Evolutionary conservation across 2,888 invertebrate genomes (phyloP).

Genomic region (Heteromyza rotundicornis): DNA sequence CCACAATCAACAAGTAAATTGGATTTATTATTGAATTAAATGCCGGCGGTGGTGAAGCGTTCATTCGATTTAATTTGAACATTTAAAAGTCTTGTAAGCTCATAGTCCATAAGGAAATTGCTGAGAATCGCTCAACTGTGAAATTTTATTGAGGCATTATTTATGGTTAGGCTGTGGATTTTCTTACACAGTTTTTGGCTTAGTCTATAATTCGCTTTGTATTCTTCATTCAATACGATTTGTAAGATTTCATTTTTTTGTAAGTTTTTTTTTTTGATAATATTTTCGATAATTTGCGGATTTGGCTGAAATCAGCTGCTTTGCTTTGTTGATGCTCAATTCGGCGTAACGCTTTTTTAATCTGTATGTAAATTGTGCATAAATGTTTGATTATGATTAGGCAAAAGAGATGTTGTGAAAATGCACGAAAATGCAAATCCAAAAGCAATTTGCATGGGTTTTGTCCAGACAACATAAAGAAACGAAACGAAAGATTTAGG

Average conservation of each 20-base stretch:
- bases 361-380: slow-evolving; percentile 7
- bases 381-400: slow-evolving; percentile 11
- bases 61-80: no score
- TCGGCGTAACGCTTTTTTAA: slow-evolving; percentile 7
- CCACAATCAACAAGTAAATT: no score
- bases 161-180: no score
- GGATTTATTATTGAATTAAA: no score
- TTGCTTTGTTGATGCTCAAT: slow-evolving; percentile 13
- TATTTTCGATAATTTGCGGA: slow-evolving; percentile 16
- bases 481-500: slow-evolving; percentile 47
- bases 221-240: no score
- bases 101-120: background rate
- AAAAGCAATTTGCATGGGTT: background rate
- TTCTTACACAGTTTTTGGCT: no score
- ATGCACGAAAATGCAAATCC: background rate
- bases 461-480: no score
- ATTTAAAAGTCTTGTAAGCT: no score
- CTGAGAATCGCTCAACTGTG: background rate
- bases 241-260: background rate
- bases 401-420: background rate
- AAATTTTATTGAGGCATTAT: background rate
- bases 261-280: background rate
- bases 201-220: no score
- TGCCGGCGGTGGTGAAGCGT: no score
- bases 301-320: background rate